phyloP scores from a whole-genome alignment of 2,888 invertebrate genomes.

The Hirtodrosophila confusa region DNA sequence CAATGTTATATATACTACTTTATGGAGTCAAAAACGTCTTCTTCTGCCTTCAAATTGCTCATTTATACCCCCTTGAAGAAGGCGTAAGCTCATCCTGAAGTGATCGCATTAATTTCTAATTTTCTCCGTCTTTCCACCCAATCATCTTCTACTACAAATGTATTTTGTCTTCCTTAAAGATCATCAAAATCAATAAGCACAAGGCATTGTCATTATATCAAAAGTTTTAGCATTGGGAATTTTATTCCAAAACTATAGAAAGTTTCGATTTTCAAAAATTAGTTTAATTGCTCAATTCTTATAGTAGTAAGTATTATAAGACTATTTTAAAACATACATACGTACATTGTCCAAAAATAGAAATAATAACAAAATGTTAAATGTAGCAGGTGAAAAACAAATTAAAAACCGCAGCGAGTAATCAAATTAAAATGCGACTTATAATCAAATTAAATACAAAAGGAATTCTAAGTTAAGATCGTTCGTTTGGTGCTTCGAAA shows the following conservation, averaged over 20 bases:
- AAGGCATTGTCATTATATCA: neutral
- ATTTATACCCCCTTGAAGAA: too few relatives aligned
- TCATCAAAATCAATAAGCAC: too few relatives aligned
- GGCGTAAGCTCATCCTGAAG: too few relatives aligned
- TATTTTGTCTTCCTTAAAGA: too few relatives aligned
- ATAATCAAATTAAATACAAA: constrained; percentile 63
- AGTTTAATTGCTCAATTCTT: constrained; percentile 31
- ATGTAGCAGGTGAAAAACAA: constrained; percentile 19
- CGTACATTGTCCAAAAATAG: constrained; percentile 20
- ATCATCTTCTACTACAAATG: too few relatives aligned
- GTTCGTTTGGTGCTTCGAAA: constrained; percentile 62
- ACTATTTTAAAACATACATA: constrained; percentile 36
- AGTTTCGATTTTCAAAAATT: constrained; percentile 25
- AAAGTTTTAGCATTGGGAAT: constrained; percentile 38
- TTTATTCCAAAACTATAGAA: constrained; percentile 49
- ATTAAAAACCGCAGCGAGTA: constrained; percentile 25
- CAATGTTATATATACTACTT: too few relatives aligned
- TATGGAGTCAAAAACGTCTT: too few relatives aligned
- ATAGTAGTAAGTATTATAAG: constrained; percentile 16
- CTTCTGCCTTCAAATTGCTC: too few relatives aligned
- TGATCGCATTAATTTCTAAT: too few relatives aligned
- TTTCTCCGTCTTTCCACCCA: too few relatives aligned
- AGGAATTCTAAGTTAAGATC: constrained; percentile 56
- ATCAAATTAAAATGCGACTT: constrained; percentile 50
- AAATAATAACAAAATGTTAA: constrained; percentile 46